phyloP scores from a whole-genome alignment of 2,797 vertebrate genomes.

The Hemibagrus guttatus region DNA sequence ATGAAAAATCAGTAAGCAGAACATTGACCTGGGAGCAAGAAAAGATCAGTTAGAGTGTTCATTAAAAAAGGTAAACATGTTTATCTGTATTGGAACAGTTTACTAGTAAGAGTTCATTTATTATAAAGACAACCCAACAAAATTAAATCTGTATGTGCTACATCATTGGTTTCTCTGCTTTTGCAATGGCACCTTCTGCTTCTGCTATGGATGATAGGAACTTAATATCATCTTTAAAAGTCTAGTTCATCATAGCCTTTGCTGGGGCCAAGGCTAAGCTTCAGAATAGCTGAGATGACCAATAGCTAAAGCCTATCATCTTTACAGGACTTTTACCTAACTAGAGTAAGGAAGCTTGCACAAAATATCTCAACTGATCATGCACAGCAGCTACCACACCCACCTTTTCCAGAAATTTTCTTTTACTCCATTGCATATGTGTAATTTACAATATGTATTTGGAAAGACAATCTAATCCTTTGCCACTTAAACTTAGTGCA shows the following conservation, averaged over 20 bases:
- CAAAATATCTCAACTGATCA: neutral
- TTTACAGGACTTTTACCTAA: neutral
- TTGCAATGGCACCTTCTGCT: neutral
- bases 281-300: neutral
- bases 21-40: constrained; percentile 40
- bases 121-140: neutral
- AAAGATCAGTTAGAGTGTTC: constrained; percentile 17
- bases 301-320: neutral
- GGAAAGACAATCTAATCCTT: neutral
- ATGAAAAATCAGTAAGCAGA: constrained; percentile 68
- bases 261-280: neutral
- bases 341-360: neutral
- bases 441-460: neutral
- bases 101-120: neutral
- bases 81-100: neutral
- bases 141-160: neutral
- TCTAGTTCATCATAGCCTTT: neutral
- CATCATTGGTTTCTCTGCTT: neutral
- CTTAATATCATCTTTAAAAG: neutral
- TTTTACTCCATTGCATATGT: neutral
- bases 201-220: neutral
- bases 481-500: neutral
- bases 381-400: neutral
- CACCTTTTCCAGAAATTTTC: neutral
- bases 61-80: constrained; percentile 39